Percentiles rank a stretch among this genome's conserved stretches.
phyloP scores from a whole-genome alignment of 2,797 vertebrate genomes.

The Ctenopoma kingsleyae region DNA sequence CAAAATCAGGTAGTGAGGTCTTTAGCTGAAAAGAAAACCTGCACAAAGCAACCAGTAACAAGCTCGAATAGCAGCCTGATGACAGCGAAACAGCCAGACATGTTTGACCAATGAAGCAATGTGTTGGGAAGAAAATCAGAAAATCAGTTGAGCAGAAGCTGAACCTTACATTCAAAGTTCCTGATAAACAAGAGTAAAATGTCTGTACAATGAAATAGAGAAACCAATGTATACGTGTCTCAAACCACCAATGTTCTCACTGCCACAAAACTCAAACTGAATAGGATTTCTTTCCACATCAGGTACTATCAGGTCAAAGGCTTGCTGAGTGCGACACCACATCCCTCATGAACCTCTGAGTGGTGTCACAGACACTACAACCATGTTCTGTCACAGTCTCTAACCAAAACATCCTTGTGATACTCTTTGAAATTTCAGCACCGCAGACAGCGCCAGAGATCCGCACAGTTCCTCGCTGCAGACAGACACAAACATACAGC shows the following conservation, averaged over 20 bases:
- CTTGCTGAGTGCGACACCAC: background rate
- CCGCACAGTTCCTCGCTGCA: background rate
- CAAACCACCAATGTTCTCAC: background rate
- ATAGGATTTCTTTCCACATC: background rate
- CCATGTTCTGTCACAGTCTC: background rate
- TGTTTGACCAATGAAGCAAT: background rate
- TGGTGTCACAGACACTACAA: background rate
- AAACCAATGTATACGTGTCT: background rate
- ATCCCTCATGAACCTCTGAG: background rate
- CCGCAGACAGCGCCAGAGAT: constrained; percentile 48
- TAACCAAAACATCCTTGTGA: background rate
- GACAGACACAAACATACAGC: background rate
- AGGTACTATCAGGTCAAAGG: background rate
- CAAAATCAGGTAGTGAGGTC: background rate
- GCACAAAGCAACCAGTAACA: background rate
- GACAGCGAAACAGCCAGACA: background rate
- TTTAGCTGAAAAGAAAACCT: background rate
- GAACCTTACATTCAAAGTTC: too few species aligned
- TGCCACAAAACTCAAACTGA: background rate
- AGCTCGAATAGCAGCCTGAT: too few species aligned
- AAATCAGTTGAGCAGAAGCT: too few species aligned
- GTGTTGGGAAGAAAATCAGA: background rate
- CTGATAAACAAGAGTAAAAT: background rate
- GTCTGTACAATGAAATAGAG: too few species aligned
- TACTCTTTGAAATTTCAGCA: constrained; percentile 48